phyloP scores from a whole-genome alignment of 2,113 vertebrate species.

The Vombatus ursinus region DNA sequence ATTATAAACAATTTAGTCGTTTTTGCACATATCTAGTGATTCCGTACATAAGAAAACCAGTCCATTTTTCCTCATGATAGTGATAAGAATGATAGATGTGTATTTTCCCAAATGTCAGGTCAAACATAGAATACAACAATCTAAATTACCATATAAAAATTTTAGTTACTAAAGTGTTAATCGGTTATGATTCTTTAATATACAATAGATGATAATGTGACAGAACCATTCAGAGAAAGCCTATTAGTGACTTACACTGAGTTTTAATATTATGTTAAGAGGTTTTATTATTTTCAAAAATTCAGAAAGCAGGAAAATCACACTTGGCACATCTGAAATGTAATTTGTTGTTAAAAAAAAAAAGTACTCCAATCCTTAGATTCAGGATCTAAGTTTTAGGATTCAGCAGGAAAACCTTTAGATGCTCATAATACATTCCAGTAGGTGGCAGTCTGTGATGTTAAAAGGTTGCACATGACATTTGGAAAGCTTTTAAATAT shows the following conservation, averaged over 20 bases:
- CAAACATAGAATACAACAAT: background rate
- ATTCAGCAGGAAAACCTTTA: background rate
- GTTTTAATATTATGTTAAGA: background rate
- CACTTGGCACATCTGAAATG: background rate
- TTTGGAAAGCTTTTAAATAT: constrained; percentile 48
- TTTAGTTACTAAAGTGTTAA: background rate
- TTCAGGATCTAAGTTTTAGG: background rate
- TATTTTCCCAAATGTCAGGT: background rate
- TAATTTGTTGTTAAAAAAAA: background rate
- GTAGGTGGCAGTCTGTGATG: constrained; percentile 53
- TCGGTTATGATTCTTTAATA: background rate
- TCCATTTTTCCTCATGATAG: background rate
- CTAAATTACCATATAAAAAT: background rate
- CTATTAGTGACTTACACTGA: background rate
- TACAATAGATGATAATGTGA: background rate
- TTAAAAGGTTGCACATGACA: constrained; percentile 29
- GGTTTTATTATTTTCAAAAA: background rate
- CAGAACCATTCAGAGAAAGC: background rate
- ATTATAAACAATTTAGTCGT: background rate
- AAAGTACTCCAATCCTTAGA: background rate
- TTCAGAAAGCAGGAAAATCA: background rate
- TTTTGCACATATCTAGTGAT: background rate
- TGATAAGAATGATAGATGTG: background rate
- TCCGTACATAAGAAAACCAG: background rate
- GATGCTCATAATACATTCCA: constrained; percentile 24